Evolutionary conservation across 1,140 invertebrate species (phyloP).

Genomic region (Nautilus pompilius): DNA sequence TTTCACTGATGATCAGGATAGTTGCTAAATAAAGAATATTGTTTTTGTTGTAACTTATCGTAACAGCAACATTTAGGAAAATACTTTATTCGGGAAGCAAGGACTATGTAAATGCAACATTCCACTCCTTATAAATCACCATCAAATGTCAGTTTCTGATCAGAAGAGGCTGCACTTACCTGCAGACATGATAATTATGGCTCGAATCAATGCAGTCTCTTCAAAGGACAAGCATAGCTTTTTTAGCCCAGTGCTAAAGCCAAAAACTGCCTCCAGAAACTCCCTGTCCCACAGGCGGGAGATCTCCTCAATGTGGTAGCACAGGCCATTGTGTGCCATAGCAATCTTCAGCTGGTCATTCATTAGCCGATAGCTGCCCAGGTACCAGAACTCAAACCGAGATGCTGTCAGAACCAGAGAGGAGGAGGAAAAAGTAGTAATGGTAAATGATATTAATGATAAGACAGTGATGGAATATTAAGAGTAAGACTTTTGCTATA

Average conservation of each 20-base stretch:
- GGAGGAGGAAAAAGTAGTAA: background rate
- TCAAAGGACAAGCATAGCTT: constrained; percentile 23
- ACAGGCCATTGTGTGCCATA: constrained; percentile 16
- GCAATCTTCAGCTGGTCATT: constrained; percentile 20
- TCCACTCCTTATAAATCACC: too few relatives aligned
- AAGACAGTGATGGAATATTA: too few relatives aligned
- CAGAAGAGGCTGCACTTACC: too few relatives aligned
- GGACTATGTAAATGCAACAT: too few relatives aligned
- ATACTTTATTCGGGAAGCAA: too few relatives aligned
- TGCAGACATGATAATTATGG: constrained; percentile 26
- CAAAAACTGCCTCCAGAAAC: constrained; percentile 13
- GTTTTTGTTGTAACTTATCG: too few relatives aligned
- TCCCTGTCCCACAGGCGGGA: constrained; percentile 20
- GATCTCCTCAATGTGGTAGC: constrained; percentile 15
- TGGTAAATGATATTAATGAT: too few relatives aligned
- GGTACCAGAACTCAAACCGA: constrained; percentile 34
- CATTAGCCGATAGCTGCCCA: constrained; percentile 23
- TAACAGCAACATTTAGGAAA: too few relatives aligned
- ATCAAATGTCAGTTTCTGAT: too few relatives aligned
- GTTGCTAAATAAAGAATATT: too few relatives aligned
- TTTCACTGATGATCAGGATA: too few relatives aligned
- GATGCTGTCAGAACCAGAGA: constrained; percentile 14
- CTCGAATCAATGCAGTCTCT: constrained; percentile 26
- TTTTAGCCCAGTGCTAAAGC: constrained; percentile 17
- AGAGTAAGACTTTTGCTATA: too few relatives aligned